Evolutionary conservation across 2,888 invertebrate species (phyloP), one percentile per base, ranked within the genome.

Genomic region (Apamea monoglypha): DNA sequence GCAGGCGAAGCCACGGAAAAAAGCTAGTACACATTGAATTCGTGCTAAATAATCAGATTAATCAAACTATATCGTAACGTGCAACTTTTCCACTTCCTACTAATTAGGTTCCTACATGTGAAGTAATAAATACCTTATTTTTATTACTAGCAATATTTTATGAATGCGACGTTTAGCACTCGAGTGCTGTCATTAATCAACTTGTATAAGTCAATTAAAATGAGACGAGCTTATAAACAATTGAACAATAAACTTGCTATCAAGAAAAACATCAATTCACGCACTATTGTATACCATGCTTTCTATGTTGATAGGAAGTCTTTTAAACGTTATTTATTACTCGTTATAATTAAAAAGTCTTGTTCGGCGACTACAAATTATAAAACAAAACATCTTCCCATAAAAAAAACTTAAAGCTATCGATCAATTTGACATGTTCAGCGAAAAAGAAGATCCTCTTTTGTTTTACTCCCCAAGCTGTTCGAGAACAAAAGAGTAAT

Each of bases 191-290:
- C 53, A 53, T 78, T 53, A 78, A 78, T 75, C 72, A 75, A 66
- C 36, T 78, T 75, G 25, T 59, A 63, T 74, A 32, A 76, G 71
- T 74, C 59, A 82, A 87, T 85, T 88, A 81, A 67, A 75, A 81
- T n/a, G 68, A 72, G 25, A 29, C 44, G 32, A 74, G 67, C 50
- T 50, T 67, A 63, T 71, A 74, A 84, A 84, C 81, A 86, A 82
- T 88, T 67, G 72, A 80, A 83, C 76, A 85, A 81, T 81, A 67
- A 82, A 82, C 61, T 66, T 47, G 61, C 16, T 69, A 66, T 67
- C 40, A 76, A 75, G 66, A 83, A 85, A 78, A 74, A 71, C 56
- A 36, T 77, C 29, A 44, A 59, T 56, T 44, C 18, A 66, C 14
- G 29, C 72, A 74, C 40, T 25, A n/a, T 85, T 76, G 21, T 80